A percentile compares a stretch with the other conserved stretches of the same genome.
Evolutionary conservation across 2,797 vertebrate species (phyloP).

Genomic region (Fringilla coelebs): DNA sequence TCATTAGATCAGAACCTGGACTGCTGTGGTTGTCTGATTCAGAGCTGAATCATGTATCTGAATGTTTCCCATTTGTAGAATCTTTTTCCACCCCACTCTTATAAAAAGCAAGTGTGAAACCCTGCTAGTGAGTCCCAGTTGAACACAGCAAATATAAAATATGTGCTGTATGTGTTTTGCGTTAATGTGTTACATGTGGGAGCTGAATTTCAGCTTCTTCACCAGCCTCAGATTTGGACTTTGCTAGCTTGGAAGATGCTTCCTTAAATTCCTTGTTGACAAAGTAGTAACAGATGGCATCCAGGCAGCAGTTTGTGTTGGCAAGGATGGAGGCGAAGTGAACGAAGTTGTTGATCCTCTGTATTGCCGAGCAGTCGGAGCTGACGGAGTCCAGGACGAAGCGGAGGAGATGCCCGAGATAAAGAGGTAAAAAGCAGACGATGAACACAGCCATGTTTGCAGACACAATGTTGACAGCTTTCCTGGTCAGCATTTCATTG

Average conservation of each 20-base stretch:
- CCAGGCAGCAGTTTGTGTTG: conserved; percentile 83
- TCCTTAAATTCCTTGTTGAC: conserved; percentile 80
- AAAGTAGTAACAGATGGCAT: conserved; percentile 76
- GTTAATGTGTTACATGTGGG: rapidly evolving
- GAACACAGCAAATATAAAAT: neutral
- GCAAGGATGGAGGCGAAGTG: conserved; percentile 76
- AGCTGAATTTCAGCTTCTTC: neutral
- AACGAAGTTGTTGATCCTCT: conserved; percentile 73
- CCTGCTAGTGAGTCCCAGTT: neutral
- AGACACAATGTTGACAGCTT: conserved; percentile 45
- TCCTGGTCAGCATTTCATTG: neutral
- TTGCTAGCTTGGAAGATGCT: conserved; percentile 11
- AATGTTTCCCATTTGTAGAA: neutral
- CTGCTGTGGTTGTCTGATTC: neutral
- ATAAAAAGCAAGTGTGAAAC: neutral
- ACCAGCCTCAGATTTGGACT: neutral
- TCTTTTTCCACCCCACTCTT: neutral
- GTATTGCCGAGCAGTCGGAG: conserved; percentile 63
- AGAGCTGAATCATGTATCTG: neutral
- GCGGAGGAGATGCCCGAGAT: conserved; percentile 39
- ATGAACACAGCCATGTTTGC: conserved; percentile 80
- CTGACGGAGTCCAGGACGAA: conserved; percentile 72
- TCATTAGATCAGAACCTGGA: neutral
- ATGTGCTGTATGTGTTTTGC: neutral
- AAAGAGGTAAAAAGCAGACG: conserved; percentile 78